Conservation (phyloP, 1,140 invertebrate genomes). For the Manduca sexta region DNA sequence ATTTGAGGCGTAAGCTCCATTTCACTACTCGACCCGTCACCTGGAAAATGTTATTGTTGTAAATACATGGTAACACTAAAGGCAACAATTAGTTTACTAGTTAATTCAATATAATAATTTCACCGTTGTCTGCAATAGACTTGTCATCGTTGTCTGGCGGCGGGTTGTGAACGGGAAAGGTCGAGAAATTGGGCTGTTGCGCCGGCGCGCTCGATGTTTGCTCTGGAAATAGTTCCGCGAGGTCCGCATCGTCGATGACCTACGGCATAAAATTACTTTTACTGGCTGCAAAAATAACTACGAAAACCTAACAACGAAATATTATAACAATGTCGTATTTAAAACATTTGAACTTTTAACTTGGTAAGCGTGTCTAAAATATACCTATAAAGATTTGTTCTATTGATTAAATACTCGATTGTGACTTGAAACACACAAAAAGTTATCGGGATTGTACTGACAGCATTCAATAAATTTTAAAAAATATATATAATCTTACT, state of each 20-base stretch:
- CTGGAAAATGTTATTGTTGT: slow-evolving; percentile 36
- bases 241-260: slow-evolving; percentile 70
- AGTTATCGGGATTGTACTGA: too few relatives aligned
- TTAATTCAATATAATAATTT: slow-evolving; percentile 6
- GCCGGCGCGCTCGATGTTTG: slow-evolving; percentile 63
- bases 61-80: not conserved
- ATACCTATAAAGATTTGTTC: too few relatives aligned
- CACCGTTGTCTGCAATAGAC: slow-evolving; percentile 64
- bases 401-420: too few relatives aligned
- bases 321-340: too few relatives aligned
- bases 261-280: slow-evolving; percentile 18
- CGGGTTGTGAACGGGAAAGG: slow-evolving; percentile 47
- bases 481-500: too few relatives aligned
- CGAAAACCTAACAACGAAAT: too few relatives aligned
- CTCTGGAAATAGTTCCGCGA: slow-evolving; percentile 69
- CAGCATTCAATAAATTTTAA: too few relatives aligned
- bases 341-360: too few relatives aligned
- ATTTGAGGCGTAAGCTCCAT: slow-evolving; percentile 80
- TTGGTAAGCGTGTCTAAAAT: too few relatives aligned
- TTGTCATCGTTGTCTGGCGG: slow-evolving; percentile 57
- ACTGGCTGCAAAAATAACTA: too few relatives aligned
- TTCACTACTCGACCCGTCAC: slow-evolving; percentile 78
- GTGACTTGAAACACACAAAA: too few relatives aligned
- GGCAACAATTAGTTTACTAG: too few relatives aligned
- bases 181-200: slow-evolving; percentile 60